phyloP scores from a whole-genome alignment of 2,797 vertebrate species.

The Gastrophryne carolinensis region DNA sequence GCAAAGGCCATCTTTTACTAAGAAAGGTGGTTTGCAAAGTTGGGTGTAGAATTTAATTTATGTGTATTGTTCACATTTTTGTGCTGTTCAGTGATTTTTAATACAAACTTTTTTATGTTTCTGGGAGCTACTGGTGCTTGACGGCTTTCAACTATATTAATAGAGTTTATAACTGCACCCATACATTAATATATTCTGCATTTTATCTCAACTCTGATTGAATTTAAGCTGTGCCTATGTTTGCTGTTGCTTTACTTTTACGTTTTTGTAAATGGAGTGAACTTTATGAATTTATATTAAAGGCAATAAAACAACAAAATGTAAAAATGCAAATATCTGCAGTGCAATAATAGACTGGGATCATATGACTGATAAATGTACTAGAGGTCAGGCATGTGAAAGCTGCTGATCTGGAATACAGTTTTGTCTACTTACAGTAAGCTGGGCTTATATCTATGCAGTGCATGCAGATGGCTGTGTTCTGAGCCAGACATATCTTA shows the following conservation, averaged over 20 bases:
- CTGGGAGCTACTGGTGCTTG: slow-evolving; percentile 71
- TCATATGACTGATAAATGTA: slow-evolving; percentile 21
- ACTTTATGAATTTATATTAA: slow-evolving; percentile 68
- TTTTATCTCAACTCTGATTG: slow-evolving; percentile 74
- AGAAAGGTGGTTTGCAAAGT: slow-evolving; percentile 71
- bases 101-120: slow-evolving; percentile 84
- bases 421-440: no score
- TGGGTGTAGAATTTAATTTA: slow-evolving; percentile 75
- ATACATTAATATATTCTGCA: slow-evolving; percentile 71
- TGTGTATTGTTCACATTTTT: slow-evolving; percentile 78
- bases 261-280: slow-evolving; percentile 57
- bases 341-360: slow-evolving; percentile 25
- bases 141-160: slow-evolving; percentile 77
- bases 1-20: slow-evolving; percentile 62
- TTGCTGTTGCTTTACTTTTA: slow-evolving; percentile 60
- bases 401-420: background rate
- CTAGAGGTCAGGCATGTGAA: slow-evolving; percentile 21
- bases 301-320: slow-evolving; percentile 60
- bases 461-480: no score
- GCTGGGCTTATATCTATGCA: no score
- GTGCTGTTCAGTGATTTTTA: slow-evolving; percentile 80
- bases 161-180: slow-evolving; percentile 73
- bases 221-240: slow-evolving; percentile 71
- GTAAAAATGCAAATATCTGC: slow-evolving; percentile 58
- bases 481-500: no score